Base-by-base conservation (phyloP, 2,888 invertebrate genomes). In the Laothoe populi region DNA sequence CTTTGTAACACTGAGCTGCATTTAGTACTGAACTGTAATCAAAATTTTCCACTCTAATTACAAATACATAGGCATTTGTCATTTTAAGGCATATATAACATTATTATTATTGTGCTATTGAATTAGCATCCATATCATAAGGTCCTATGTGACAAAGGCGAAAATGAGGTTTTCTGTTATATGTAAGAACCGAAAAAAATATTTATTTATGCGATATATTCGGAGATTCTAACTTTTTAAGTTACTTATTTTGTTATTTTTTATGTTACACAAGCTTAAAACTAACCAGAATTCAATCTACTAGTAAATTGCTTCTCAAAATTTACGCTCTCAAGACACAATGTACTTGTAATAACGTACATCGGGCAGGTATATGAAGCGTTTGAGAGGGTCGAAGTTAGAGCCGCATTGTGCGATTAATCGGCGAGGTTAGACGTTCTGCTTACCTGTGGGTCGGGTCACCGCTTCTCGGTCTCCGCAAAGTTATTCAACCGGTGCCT, bases 381-480 rank as follows among this genome's bases (percentile, higher is more conserved):
- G 19, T 53, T 5, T 31, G 35, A 26, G 48, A 24, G 23, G 49
- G 49, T 26, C 31, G 49, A 53, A 53, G 53, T 53, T 53, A 19
- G 31, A 19, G 35, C 38, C 38, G 24, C 31, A 53, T 26, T 10
- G 35, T 53, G 19, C 53, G 31, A 53, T 53, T 53, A 53, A 53
- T 53, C 21, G 53, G 19, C 19, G 19, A 16, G 49, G 31, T 53
- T 21, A 53, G 35, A 53, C 5, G 46, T 46, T 24, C 21, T 35
- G 53, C 53, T 35, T 53, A 53, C 53, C 53, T 53, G 53, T 4
- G 10, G 13, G 53, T 31, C 35, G 53, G 26, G 24, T 24, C 48
- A 26, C 26, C 13, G 48, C 26, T 11, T 26, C 48, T 7, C 48
- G 7, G 19, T 44, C 44, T 44, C 13, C 23, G 24, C 35, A 31